Evolutionary conservation across 2,888 invertebrate species (phyloP), one percentile per base, ranked within the genome.

Genomic region (Eledone cirrhosa): DNA sequence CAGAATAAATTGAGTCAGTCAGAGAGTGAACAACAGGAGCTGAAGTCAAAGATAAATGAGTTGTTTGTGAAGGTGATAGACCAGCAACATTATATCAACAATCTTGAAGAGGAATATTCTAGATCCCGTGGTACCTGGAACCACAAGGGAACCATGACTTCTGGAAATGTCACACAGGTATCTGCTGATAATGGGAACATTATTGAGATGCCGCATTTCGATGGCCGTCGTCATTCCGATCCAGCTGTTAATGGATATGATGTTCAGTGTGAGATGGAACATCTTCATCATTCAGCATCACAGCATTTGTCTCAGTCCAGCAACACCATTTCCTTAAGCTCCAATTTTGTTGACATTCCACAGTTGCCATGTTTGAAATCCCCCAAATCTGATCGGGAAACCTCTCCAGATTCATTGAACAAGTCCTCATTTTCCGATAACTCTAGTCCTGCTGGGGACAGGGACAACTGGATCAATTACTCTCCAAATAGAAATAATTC

Each of bases 41-140:
- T 84, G 19, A 82, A 82, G 78, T 77, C 79, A 0, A 83, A 82
- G 59, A 82, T 82, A 59, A 81, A 82, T 24, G 79, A 80, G 16
- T 74, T 84, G 48, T 81, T 83, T 59, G 79, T 76, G 27, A 83
- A 83, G 47, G n/a, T 76, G 8, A 48, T 76, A 4, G 76, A 76
- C 22, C 76, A 76, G 48, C 76, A 76, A 29, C 76, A 76, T 76
- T 76, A 76, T 29, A 76, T 76, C 1, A 48, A 76, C 47, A 76
- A 41, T 0, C 27, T 76, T n/a, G 76, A 76, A 7, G 76, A 76
- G 29, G 76, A 76, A 48, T 76, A 22, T 72, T 33, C 72, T n/a
- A 72, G 72, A 72, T 72, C 72, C 19, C 72, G 72, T 72, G 31
- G n/a, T 41, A 31, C 33, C n/a, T 72, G 72, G 72, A 31, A 72